These are phyloP conservation scores for Triplophysa bombifrons DNA, from an alignment of 2,797 vertebrate genomes.

Conservation along the genomic window DNA sequence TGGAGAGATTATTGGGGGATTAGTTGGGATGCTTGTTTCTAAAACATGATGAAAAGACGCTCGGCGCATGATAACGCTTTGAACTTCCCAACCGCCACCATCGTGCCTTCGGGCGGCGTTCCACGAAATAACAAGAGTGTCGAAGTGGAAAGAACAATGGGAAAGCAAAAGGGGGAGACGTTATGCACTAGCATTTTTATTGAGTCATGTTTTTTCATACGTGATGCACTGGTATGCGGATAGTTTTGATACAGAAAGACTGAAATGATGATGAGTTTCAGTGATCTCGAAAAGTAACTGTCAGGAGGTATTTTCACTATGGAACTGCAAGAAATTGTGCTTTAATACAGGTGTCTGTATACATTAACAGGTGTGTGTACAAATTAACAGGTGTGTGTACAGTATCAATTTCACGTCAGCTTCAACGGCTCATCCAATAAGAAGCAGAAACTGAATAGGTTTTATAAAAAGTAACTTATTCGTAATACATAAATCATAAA, in stretches of 20 bases:
- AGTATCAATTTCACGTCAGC: too few species aligned
- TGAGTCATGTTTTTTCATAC: not conserved
- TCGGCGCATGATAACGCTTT: constrained; percentile 78
- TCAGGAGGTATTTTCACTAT: too few species aligned
- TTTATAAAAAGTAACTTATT: not conserved
- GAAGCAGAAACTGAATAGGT: not conserved
- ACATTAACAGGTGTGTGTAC: too few species aligned
- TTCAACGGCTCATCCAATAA: not conserved
- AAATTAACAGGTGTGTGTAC: too few species aligned
- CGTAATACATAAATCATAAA: not conserved
- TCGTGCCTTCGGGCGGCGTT: constrained; percentile 67
- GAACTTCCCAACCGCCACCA: constrained; percentile 78
- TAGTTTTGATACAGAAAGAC: too few species aligned
- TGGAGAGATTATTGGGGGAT: constrained; percentile 85
- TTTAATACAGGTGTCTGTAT: too few species aligned
- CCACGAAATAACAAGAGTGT: constrained; percentile 60
- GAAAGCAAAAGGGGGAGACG: constrained; percentile 49
- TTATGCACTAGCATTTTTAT: constrained; percentile 56
- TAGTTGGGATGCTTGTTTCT: constrained; percentile 84
- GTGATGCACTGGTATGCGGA: not conserved
- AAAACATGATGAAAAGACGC: constrained; percentile 86
- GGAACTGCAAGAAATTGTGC: too few species aligned
- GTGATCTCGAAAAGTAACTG: too few species aligned
- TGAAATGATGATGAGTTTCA: too few species aligned
- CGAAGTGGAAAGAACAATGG: constrained; percentile 54